Conservation (phyloP, 2,797 vertebrate genomes). For the Artibeus jamaicensis region DNA sequence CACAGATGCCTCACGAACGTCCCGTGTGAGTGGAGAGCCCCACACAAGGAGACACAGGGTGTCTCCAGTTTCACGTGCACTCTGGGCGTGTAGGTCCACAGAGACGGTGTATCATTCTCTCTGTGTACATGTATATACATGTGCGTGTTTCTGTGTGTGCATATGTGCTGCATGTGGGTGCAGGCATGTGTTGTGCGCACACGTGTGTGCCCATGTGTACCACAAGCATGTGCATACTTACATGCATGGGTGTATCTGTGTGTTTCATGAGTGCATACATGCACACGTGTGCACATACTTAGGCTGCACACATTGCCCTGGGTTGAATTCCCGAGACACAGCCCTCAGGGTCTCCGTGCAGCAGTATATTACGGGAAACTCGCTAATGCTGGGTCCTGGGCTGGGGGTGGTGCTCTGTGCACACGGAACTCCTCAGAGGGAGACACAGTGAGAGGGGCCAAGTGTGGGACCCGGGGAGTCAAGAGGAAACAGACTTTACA, state of each 20-base stretch:
- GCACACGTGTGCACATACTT: rapidly evolving
- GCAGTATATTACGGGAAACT: neutral
- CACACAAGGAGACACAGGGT: rapidly evolving
- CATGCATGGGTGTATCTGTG: neutral
- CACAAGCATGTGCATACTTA: no score
- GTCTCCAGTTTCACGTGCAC: neutral
- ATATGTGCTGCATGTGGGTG: rapidly evolving
- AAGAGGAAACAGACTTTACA: neutral
- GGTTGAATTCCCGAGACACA: rapidly evolving
- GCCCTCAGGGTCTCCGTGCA: neutral
- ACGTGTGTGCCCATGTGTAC: no score
- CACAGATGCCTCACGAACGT: rapidly evolving
- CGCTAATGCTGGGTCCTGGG: neutral
- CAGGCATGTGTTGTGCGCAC: no score
- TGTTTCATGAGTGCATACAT: rapidly evolving
- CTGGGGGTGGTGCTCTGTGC: neutral
- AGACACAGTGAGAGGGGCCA: rapidly evolving
- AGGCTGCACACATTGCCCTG: neutral
- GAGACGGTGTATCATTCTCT: neutral
- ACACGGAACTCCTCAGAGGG: neutral
- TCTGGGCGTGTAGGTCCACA: neutral
- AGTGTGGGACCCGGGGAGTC: rapidly evolving
- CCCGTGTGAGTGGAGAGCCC: neutral
- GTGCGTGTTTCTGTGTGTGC: no score
- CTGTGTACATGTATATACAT: neutral